Evolutionary conservation across 2,888 invertebrate species (phyloP).

Genomic region (Platycheirus albimanus): DNA sequence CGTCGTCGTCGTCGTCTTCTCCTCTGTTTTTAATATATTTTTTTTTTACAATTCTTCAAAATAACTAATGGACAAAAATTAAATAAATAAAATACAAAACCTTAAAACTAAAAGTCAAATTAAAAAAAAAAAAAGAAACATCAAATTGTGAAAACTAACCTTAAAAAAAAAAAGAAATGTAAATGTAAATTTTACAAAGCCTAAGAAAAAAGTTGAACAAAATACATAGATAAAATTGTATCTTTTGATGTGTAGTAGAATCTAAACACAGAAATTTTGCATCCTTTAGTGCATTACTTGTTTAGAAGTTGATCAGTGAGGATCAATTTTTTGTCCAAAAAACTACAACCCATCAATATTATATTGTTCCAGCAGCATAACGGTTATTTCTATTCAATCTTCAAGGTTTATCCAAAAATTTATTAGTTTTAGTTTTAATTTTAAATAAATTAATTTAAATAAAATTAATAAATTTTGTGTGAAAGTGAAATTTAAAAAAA

Average conservation of each 20-base stretch:
- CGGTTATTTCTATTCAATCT: constrained; percentile 5
- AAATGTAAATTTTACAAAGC: not conserved
- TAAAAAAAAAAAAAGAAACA: constrained; percentile 17
- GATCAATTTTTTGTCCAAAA: constrained; percentile 76
- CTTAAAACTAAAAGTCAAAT: constrained; percentile 33
- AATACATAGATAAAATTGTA: constrained; percentile 48
- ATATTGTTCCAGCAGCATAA: constrained; percentile 7
- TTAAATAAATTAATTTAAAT: constrained; percentile 18
- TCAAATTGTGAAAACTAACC: constrained; percentile 33
- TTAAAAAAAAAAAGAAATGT: not conserved
- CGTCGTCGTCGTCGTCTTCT: constrained; percentile 59
- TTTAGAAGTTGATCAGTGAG: constrained; percentile 82
- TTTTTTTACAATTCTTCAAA: constrained; percentile 26
- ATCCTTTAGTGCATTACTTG: constrained; percentile 83
- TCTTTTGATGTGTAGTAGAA: constrained; percentile 69
- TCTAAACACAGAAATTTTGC: constrained; percentile 82
- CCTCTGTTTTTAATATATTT: constrained; percentile 28
- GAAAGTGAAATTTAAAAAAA: constrained; percentile 4
- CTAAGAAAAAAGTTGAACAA: constrained; percentile 37
- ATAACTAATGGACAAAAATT: constrained; percentile 55
- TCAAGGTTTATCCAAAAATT: constrained; percentile 49
- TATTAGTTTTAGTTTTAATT: constrained; percentile 1
- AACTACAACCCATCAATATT: constrained; percentile 23
- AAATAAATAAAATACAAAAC: constrained; percentile 51
- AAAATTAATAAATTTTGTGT: constrained; percentile 18